These are phyloP conservation scores for Rotaria sp. DNA, from an alignment of 2,888 invertebrate genomes.

Conservation along the genomic window DNA sequence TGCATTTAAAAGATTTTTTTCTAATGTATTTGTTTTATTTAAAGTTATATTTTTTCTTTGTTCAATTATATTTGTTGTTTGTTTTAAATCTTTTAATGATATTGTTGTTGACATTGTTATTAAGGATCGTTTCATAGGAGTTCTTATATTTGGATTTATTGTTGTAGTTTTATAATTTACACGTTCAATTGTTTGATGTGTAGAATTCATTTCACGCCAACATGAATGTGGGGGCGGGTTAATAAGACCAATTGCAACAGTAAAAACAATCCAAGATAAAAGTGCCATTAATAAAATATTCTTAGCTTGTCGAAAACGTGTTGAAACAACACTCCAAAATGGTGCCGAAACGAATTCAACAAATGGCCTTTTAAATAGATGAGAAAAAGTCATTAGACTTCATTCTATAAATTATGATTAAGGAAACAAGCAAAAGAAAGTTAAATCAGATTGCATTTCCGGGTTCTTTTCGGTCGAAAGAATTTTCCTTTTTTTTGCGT, in stretches of 20 bases:
- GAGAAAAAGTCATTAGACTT: background rate
- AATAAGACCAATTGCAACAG: constrained; percentile 85
- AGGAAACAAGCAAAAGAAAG: too few relatives aligned
- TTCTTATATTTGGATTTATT: background rate
- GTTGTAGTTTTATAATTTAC: background rate
- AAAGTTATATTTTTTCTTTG: background rate
- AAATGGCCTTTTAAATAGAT: constrained; percentile 63
- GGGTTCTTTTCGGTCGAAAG: too few relatives aligned
- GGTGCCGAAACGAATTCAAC: constrained; percentile 93
- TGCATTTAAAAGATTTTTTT: background rate
- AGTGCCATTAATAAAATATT: constrained; percentile 78
- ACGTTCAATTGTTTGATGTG: constrained; percentile 58
- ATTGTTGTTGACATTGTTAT: background rate
- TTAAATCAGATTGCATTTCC: too few relatives aligned
- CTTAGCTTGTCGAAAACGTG: constrained; percentile 62
- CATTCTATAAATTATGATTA: too few relatives aligned
- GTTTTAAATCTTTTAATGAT: background rate
- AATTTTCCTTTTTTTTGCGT: too few relatives aligned
- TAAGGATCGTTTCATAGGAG: constrained; percentile 1
- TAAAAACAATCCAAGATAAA: constrained; percentile 90
- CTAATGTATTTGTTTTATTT: background rate
- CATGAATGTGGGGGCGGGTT: constrained; percentile 87
- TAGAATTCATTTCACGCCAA: constrained; percentile 63
- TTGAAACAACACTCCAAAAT: constrained; percentile 92
- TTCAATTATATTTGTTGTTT: background rate